Evolutionary conservation across 2,797 vertebrate species (phyloP), one percentile per base, ranked within the genome.

Genomic region (Eupleurogrammus muticus): DNA sequence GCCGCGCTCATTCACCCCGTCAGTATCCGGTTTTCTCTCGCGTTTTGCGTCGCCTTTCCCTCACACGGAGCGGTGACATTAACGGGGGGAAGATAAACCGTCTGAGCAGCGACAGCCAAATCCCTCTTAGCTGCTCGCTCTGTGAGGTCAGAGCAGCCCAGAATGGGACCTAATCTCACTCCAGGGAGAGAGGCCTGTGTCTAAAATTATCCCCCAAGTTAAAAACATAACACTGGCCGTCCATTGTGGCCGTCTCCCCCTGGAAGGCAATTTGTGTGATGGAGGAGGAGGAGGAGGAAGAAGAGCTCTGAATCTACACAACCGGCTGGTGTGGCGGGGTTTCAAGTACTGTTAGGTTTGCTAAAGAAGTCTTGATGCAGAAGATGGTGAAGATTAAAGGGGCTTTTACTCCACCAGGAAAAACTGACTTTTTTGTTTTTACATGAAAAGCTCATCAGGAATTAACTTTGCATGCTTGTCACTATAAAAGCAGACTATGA

Each of bases 161-260:
- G 90, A 90, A 90, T 58, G 85, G 87, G 84, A 85, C 74, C 85
- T 93, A 93, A 94, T 93, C 92, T 92, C 82, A 76, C 88, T 89
- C 83, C 71, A 58, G 80, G 81, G 81, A 89, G 72, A 91, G 72
- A 91, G 81, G 80, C 77, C 66, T 62, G 67, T 16, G 60, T 76
- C 90, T 92, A 93, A 94, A 94, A 90, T 93, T 92, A 93, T 89
- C 87, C 28, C n/a, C 66, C 36, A n/a, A 49, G 77, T 88, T 81
- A 79, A 87, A 92, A 90, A 87, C 84, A 85, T 40, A 88, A 78
- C 34, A 35, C 70, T 78, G 73, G 61, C 75, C 46, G 55, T 49
- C 62, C 38, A 77, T 40, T 66, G 75, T 74, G 46, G 9, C 64
- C 49, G 16, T 20, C 49, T 34, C 79, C 64, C 36, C 32, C 46